Evolutionary conservation across 2,797 vertebrate species (phyloP), one percentile per base, ranked within the genome.

Genomic region (Gymnodraco acuticeps): DNA sequence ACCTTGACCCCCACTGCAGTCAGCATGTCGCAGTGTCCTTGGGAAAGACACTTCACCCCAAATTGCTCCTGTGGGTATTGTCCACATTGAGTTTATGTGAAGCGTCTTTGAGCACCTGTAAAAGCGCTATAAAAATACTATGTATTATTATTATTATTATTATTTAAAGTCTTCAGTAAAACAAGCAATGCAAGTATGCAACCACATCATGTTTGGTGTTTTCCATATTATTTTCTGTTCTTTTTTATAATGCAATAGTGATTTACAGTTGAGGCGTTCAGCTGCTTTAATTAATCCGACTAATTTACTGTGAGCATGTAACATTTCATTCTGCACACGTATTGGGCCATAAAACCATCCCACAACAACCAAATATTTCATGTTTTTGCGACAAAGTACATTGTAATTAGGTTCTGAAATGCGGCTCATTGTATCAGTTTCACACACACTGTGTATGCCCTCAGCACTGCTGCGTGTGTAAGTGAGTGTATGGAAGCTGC

Each of bases 401-500:
- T 19, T 16, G 17, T 50, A 46, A 58, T 11, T 41, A 55, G 16
- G 7, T 31, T 20, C n/a, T 52, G 15, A 4, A 27, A 62, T n/a
- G 13, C 48, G 50, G 15, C 53, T 59, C 23, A 41, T 73, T 17
- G 27, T 58, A 46, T 62, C 61, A 13, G 15, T 54, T 72, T 82
- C 47, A 69, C 10, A 42, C 63, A 8, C 42, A 61, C 42, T 51
- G 45, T 31, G 61, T 33, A 10, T 14, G 17, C 20, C 3, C 10
- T 16, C 13, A 17, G 60, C 10, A 48, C 60, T 51, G 48, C 12
- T 46, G 50, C 10, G 48, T 53, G 80, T 56, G 14, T 41, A 33
- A n/a, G 64, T 43, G 65, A 45, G 64, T 27, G 58, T 41, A 11
- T 41, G 64, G 55, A 63, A 60, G 73, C 16, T 77, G 78, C 70